Evolutionary conservation across 2,888 invertebrate genomes (phyloP).

Genomic region (Chalcis sispes): DNA sequence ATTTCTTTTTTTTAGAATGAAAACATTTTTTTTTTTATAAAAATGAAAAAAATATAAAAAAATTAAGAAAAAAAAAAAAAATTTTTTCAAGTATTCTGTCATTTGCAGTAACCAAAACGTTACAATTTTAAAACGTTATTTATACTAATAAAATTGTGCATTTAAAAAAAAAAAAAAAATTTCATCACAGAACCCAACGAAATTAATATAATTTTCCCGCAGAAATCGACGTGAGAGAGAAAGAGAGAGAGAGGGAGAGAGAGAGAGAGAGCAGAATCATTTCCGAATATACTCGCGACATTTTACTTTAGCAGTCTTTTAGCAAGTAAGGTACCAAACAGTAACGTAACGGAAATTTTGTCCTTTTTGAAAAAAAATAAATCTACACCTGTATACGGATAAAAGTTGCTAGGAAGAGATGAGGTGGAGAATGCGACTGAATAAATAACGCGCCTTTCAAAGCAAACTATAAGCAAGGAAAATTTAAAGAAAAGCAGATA

Average conservation of each 20-base stretch:
- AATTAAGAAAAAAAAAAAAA: no score
- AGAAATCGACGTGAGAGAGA: conserved; percentile 21
- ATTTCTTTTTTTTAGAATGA: no score
- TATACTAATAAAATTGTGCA: no score
- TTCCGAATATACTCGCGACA: background rate
- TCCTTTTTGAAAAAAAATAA: background rate
- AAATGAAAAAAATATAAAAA: no score
- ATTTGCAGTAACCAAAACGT: no score
- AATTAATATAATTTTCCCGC: conserved; percentile 31
- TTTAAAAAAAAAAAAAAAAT: no score
- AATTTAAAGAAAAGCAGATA: background rate
- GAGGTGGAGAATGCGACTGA: no score
- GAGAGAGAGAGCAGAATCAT: no score
- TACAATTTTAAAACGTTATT: no score
- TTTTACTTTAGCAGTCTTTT: conserved; percentile 10
- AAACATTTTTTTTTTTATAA: no score
- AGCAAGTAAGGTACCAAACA: background rate
- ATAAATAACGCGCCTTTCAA: conserved; percentile 37
- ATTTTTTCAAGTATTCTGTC: no score
- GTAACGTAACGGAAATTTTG: background rate
- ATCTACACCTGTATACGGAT: conserved; percentile 23
- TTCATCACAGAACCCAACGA: conserved; percentile 19
- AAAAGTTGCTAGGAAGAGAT: background rate
- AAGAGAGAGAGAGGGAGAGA: no score
- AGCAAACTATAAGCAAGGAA: conserved; percentile 2